phyloP scores from a whole-genome alignment of 2,797 vertebrate genomes.

The Ambastaia sidthimunki region DNA sequence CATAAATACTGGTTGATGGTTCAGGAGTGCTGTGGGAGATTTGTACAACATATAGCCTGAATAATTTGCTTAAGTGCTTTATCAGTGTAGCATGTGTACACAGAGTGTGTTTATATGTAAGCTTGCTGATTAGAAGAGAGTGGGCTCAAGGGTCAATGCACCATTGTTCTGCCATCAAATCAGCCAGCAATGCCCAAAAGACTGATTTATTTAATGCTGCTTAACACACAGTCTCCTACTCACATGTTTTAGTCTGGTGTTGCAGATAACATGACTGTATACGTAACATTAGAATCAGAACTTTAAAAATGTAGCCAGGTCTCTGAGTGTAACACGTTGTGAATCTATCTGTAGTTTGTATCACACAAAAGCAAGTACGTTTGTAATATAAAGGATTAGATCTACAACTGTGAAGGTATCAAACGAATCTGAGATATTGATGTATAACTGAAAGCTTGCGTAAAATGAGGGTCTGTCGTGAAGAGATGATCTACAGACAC shows the following conservation, averaged over 20 bases:
- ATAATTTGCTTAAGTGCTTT: conserved; percentile 43
- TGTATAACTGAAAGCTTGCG: neutral
- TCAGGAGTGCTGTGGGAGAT: neutral
- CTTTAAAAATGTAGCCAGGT: neutral
- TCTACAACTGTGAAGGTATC: neutral
- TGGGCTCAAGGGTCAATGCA: conserved; percentile 17
- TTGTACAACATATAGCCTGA: neutral
- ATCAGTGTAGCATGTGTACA: conserved; percentile 13
- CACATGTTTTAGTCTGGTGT: conserved; percentile 19
- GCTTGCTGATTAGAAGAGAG: conserved; percentile 32
- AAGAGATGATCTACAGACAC: too few species aligned
- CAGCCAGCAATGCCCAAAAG: conserved; percentile 34
- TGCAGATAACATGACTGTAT: conserved; percentile 15
- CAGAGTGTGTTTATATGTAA: conserved; percentile 28
- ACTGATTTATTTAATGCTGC: conserved; percentile 29
- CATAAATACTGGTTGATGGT: conserved; percentile 2
- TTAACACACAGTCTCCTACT: conserved; percentile 11
- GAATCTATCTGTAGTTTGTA: conserved; percentile 7
- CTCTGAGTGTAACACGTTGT: neutral
- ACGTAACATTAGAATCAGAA: neutral
- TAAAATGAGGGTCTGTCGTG: neutral
- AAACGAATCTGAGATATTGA: neutral
- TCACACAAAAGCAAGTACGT: neutral
- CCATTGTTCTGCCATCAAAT: conserved; percentile 29
- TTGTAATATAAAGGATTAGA: conserved; percentile 14